Evolutionary conservation across 2,797 vertebrate genomes (phyloP), one percentile per base, ranked within the genome.

Genomic region (Squalus acanthias): DNA sequence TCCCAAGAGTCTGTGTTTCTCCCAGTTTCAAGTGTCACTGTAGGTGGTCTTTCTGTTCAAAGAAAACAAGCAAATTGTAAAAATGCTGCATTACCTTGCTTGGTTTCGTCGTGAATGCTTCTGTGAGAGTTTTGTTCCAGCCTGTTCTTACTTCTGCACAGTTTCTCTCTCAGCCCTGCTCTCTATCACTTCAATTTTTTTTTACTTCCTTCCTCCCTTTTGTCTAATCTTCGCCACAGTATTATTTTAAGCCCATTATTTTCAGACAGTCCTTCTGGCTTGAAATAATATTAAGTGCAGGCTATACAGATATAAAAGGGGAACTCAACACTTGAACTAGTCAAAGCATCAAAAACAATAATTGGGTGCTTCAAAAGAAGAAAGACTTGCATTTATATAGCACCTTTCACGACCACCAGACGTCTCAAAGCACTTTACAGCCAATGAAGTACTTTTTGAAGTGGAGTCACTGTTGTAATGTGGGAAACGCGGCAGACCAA

Each of bases 61-160:
- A 69, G 63, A 67, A 95, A 95, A 72, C 93, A 95, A 95, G 24
- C 93, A 95, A 95, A 26, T 95, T 53, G 50, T 26, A 53, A 95
- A 95, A 72, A 53, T 33, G 57, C 57, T 65, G 60, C 89, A 24
- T 50, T 53, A 70, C 39, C 57, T 72, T 46, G n/a, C 50, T 33
- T 93, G 53, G 63, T 67, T 65, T 67, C 10, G n/a, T 46, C 8
- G 6, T 46, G 8, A 46, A 67, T 24, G 65, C 53, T 89, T 89
- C 17, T 39, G 17, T 93, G 8, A 89, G 26, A n/a, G 29, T n/a
- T 91, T 91, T 13, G 87, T 57, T 60, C 24, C 87, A 89, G 87
- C 53, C 26, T 60, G 60, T 95, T 9, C 29, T 57, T 9, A 29
- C 3, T 46, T 50, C 46, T 70, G 93, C 46, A 69, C 8, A 69